These are phyloP conservation scores for Fundulus diaphanus DNA, from an alignment of 2,797 vertebrate species.

Conservation along the genomic window DNA sequence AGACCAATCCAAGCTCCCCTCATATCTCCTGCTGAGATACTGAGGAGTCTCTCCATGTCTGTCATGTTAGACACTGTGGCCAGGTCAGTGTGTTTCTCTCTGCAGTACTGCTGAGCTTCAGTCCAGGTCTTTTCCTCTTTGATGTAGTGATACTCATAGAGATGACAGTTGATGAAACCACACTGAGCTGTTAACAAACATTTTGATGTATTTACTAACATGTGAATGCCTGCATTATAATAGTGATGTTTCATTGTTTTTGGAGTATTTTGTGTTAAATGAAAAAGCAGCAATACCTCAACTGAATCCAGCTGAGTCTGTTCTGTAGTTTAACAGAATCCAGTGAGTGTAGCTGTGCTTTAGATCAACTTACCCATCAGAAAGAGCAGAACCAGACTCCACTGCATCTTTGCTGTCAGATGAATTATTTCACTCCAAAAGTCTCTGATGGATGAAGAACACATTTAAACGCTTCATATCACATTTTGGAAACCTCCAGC, in stretches of 20 bases:
- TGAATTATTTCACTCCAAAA: constrained; percentile 1
- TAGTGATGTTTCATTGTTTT: too few species aligned
- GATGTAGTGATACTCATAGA: constrained; percentile 20
- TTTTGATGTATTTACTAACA: too few species aligned
- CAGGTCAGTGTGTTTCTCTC: constrained; percentile 7
- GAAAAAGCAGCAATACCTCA: too few species aligned
- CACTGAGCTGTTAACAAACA: constrained; percentile 14
- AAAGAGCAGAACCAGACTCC: constrained; percentile 20
- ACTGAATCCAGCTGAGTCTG: neutral
- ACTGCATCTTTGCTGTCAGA: constrained; percentile 30
- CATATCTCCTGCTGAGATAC: too few species aligned
- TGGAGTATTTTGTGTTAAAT: too few species aligned
- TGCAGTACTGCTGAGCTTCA: constrained; percentile 2
- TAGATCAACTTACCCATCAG: neutral
- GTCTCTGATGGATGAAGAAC: constrained; percentile 2
- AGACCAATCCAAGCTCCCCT: neutral
- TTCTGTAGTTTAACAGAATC: neutral
- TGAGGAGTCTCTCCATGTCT: neutral
- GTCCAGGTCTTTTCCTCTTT: neutral
- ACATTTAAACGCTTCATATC: constrained; percentile 1
- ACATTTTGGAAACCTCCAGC: neutral
- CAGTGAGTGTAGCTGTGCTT: too few species aligned
- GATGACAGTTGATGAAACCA: neutral
- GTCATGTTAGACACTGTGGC: constrained; percentile 1
- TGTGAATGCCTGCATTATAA: too few species aligned